Conservation (phyloP, 2,797 vertebrate species). For the Trichosurus vulpecula region DNA sequence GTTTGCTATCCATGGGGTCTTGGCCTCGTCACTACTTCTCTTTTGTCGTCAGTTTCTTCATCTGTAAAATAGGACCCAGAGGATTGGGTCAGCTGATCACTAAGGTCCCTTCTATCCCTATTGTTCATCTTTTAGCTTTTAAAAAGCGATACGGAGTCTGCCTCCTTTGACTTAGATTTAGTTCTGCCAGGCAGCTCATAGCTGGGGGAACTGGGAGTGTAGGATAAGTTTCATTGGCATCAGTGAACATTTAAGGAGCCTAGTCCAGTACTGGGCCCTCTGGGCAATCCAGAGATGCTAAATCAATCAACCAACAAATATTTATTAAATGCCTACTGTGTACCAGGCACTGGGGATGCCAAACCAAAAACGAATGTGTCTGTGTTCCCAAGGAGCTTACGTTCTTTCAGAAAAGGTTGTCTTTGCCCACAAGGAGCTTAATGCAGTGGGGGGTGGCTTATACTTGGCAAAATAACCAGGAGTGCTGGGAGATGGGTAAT, state of each 20-base stretch:
- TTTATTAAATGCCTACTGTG: too few relatives aligned
- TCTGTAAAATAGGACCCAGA: conserved; percentile 19
- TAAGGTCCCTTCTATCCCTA: conserved; percentile 20
- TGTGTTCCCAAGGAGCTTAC: neutral
- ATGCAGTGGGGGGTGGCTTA: neutral
- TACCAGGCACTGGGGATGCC: too few relatives aligned
- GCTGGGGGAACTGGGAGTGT: conserved; percentile 22
- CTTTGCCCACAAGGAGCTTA: neutral
- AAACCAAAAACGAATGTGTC: neutral
- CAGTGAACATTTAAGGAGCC: neutral
- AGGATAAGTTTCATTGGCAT: conserved; percentile 26
- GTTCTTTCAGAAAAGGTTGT: neutral
- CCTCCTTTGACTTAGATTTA: too few relatives aligned
- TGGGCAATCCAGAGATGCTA: neutral
- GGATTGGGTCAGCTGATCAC: neutral
- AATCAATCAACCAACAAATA: too few relatives aligned
- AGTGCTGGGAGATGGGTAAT: neutral
- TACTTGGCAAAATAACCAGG: neutral
- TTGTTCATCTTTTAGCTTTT: conserved; percentile 17
- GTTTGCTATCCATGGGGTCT: neutral
- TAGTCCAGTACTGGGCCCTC: neutral
- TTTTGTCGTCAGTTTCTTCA: conserved; percentile 7
- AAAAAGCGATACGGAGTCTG: conserved; percentile 20
- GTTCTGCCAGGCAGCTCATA: conserved; percentile 5
- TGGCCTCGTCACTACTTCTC: neutral